A percentile compares a stretch with the other conserved stretches of the same genome.
phyloP scores from a whole-genome alignment of 2,113 vertebrate genomes.

The Siphamia tubifer region DNA sequence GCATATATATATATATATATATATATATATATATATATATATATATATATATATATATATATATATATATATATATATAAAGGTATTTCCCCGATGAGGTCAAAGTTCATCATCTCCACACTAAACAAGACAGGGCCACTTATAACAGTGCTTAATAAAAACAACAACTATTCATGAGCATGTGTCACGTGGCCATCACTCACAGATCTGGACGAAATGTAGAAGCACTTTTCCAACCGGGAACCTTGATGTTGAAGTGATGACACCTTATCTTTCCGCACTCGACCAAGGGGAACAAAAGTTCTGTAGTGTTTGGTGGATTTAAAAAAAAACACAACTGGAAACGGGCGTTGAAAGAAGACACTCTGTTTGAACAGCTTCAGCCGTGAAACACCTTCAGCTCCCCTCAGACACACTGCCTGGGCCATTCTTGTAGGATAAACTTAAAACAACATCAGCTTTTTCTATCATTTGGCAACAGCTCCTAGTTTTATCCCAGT shows the following conservation, averaged over 20 bases:
- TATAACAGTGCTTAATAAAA: constrained; percentile 21
- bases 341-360: constrained; percentile 69
- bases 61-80: no score
- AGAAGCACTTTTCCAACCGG: not conserved
- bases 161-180: constrained; percentile 29
- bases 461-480: not conserved
- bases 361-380: constrained; percentile 73
- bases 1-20: no score
- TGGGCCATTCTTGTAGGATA: not conserved
- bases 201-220: constrained; percentile 18
- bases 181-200: constrained; percentile 25
- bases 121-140: no score
- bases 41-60: no score
- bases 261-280: constrained; percentile 60
- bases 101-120: no score
- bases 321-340: constrained; percentile 32
- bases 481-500: no score
- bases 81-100: no score
- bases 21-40: no score
- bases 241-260: constrained; percentile 55
- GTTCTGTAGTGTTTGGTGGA: constrained; percentile 37
- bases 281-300: constrained; percentile 45
- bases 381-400: constrained; percentile 21
- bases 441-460: not conserved
- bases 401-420: not conserved